Conservation (phyloP, 2,113 vertebrate genomes). For the Chionodraco myersi region DNA sequence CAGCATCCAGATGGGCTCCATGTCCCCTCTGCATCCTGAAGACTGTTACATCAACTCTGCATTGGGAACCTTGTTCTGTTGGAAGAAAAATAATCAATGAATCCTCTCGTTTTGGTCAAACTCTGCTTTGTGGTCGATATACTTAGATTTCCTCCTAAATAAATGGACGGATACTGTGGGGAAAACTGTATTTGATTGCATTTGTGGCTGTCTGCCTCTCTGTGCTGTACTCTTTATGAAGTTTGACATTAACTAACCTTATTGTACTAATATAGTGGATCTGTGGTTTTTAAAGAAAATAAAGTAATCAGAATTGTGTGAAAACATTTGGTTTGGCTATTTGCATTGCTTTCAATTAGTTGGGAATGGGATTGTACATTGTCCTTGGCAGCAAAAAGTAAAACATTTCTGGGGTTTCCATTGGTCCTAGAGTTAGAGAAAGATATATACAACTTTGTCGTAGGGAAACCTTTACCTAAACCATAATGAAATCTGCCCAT, state of each 20-base stretch:
- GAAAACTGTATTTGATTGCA: slow-evolving; percentile 25
- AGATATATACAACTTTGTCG: neutral
- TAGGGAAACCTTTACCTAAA: no score
- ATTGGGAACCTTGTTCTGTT: slow-evolving; percentile 37
- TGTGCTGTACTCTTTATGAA: slow-evolving; percentile 53
- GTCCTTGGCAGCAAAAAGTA: slow-evolving; percentile 2
- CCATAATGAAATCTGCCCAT: no score
- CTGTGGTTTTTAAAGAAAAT: slow-evolving; percentile 74
- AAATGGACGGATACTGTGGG: slow-evolving; percentile 25
- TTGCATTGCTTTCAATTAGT: slow-evolving; percentile 16
- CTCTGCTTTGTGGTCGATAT: neutral
- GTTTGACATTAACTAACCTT: slow-evolving; percentile 44
- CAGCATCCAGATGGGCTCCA: slow-evolving; percentile 58
- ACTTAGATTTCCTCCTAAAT: slow-evolving; percentile 23
- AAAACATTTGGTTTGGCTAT: slow-evolving; percentile 32
- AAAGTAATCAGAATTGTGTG: slow-evolving; percentile 52
- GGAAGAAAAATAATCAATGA: slow-evolving; percentile 19
- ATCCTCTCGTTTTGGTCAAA: slow-evolving; percentile 27
- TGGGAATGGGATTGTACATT: neutral
- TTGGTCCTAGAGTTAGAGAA: neutral
- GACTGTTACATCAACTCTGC: slow-evolving; percentile 67
- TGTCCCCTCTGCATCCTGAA: slow-evolving; percentile 27
- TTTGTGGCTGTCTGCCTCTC: slow-evolving; percentile 46
- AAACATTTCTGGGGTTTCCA: neutral
- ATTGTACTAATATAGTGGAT: slow-evolving; percentile 48